Evolutionary conservation across 2,113 vertebrate genomes (phyloP), one percentile per base, ranked within the genome.

Genomic region (Dicrurus megarhynchus): DNA sequence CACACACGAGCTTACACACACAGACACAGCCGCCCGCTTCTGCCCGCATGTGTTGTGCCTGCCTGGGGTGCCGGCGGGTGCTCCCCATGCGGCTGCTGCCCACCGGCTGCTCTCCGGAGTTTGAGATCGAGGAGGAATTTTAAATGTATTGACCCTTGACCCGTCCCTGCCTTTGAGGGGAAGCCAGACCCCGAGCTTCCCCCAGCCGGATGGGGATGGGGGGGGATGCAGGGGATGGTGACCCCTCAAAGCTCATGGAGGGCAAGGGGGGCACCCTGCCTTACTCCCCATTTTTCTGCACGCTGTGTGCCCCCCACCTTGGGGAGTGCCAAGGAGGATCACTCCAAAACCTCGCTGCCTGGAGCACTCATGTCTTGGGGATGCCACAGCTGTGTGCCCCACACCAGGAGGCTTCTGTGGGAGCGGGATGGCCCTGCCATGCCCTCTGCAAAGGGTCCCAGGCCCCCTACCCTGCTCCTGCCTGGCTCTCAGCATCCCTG

Each of bases 131-230:
- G 73, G 57, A 97, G 91, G 96, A 94, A 96, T 95, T 95, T 97
- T 97, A 96, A 96, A 92, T 32, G 71, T 93, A 84, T 95, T 94
- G 95, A 95, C 94, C 96, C 80, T 53, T 93, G 94, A 94, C 94
- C 93, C 3, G 0, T 6, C 56, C 32, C 74, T 90, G 93, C 91
- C 90, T 90, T 76, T 3, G 1, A 93, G 71, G 94, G 82, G 61
- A 94, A 96, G 87, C 59, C 67, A 92, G 63, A 71, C 84, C 95
- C 27, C 2, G 5, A 56, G 68, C 84, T 96, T 93, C 80, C 80
- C 88, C 65, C 56, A 44, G 80, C 47, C 2, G 0, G 35, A 61
- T 78, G 91, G 68, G 52, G 68, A 50, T 0, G 1, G 19, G 35
- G 77, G 77, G 44, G n/a, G 27, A 35, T 1, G 0, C 37, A 65